Evolutionary conservation across 2,113 vertebrate species (phyloP), one percentile per base, ranked within the genome.

Genomic region (Coryphaenoides rupestris): DNA sequence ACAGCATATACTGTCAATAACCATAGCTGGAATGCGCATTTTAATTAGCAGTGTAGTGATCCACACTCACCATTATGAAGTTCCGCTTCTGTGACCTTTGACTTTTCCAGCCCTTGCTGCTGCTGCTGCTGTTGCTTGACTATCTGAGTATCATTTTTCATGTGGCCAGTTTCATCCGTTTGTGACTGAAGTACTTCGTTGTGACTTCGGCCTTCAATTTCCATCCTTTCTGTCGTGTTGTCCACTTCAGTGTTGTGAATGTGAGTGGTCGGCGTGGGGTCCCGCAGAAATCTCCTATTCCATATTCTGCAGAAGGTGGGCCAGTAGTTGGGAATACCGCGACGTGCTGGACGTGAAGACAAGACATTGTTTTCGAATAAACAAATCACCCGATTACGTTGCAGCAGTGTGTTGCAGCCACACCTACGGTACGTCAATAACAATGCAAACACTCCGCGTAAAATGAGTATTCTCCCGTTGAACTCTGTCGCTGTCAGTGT

Each of bases 61-160:
- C 33, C 9, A 15, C 21, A 77, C 88, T 87, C 62, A 90, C 89
- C 86, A 62, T 88, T 89, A 40, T 53, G 60, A 55, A 84, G 21
- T 49, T 49, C 65, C 60, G 59, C 73, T 17, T 73, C 70, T 55
- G 58, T 21, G 15, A 56, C 24, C 7, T 49, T 62, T 22, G 60
- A 21, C 22, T 63, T 63, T 16, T 81, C 80, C 63, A 67, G 64
- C 17, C 53, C 72, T 59, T 64, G 59, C 19, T 76, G 60, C n/a
- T n/a, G n/a, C n/a, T n/a, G n/a, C n/a, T n/a, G n/a, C n/a, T n/a
- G n/a, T n/a, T n/a, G n/a, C 56, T 70, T 80, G 24, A 75, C 15
- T 22, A 63, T 12, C 2, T 24, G 50, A 15, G 19, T 58, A 23
- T 73, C 63, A 58, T 5, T 24, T 4, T 68, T 74, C 49, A 53